phyloP scores from a whole-genome alignment of 2,797 vertebrate genomes.

The Echeneis naucrates region DNA sequence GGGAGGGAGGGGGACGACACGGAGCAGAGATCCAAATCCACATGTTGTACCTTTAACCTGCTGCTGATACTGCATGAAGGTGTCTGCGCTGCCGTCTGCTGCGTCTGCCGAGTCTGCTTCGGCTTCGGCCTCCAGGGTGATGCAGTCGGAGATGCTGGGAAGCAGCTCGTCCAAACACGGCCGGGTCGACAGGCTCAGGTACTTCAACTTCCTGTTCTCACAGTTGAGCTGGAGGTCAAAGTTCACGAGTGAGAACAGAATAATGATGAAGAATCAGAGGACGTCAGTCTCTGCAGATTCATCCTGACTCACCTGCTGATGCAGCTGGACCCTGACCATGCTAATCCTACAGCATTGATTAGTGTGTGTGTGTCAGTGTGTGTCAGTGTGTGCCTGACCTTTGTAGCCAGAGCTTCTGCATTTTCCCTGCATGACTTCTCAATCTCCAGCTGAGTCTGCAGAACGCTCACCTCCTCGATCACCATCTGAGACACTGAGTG shows the following conservation, averaged over 20 bases:
- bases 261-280: too few relatives aligned
- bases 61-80: conserved; percentile 80
- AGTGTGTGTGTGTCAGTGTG: conserved; percentile 37
- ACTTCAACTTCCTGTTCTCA: conserved; percentile 88
- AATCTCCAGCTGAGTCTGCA: conserved; percentile 88
- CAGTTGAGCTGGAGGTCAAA: conserved; percentile 81
- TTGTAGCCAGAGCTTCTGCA: conserved; percentile 87
- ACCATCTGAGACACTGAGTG: conserved; percentile 88
- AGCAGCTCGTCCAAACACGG: conserved; percentile 85
- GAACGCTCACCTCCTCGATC: conserved; percentile 86
- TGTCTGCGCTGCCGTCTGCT: conserved; percentile 66
- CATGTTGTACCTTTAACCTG: conserved; percentile 85
- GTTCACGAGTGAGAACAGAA: neutral
- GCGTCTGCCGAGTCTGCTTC: conserved; percentile 55
- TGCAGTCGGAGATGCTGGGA: conserved; percentile 85
- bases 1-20: too few relatives aligned
- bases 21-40: too few relatives aligned
- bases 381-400: conserved; percentile 71
- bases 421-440: conserved; percentile 89
- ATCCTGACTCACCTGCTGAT: conserved; percentile 50
- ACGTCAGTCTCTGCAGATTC: conserved; percentile 32
- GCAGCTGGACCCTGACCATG: conserved; percentile 34
- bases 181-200: conserved; percentile 83
- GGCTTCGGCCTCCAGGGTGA: conserved; percentile 77
- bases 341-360: conserved; percentile 44